Evolutionary conservation across 2,113 vertebrate genomes (phyloP), one percentile per base, ranked within the genome.

Genomic region (Catharus minimus): DNA sequence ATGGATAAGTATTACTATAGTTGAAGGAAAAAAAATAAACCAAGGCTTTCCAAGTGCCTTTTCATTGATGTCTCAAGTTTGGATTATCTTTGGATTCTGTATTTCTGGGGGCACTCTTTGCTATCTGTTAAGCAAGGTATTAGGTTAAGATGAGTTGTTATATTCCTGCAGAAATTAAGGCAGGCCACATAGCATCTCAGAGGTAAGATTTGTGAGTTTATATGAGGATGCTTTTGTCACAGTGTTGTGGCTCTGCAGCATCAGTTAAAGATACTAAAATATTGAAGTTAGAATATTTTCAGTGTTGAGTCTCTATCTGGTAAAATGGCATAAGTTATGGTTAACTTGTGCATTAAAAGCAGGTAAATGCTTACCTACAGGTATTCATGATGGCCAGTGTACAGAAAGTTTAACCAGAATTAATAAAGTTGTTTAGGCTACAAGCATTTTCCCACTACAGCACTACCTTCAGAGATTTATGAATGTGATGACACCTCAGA

Each of bases 401-500:
- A 27, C 20, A 57, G 38, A 65, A 78, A 26, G 7, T 77, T 83
- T 74, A 67, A 27, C 49, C 4, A 1, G 52, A 74, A 84, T 66
- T 77, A 87, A n/a, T 58, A 67, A 64, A 89, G 38, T 32, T 1
- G 2, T 75, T 78, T 78, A 72, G 83, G 44, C n/a, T 75, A 17
- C 44, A 85, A 67, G 52, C 66, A 38, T 81, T 94, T 84, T 91
- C 53, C 41, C 26, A 16, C 36, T 78, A 5, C 52, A 82, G 30
- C 49, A 56, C 2, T 47, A 68, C 62, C n/a, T 64, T 64, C 36
- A 52, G 75, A 94, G 67, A 91, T 93, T 88, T 92, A 89, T 88
- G 81, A 74, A 71, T 81, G 24, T 89, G 49, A 53, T 86, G 77
- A 71, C 30, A 89, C 69, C 66, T 91, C 78, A 94, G 66, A 85